Conservation (phyloP, 2,888 invertebrate species). For the Trachelus troglodyta region DNA sequence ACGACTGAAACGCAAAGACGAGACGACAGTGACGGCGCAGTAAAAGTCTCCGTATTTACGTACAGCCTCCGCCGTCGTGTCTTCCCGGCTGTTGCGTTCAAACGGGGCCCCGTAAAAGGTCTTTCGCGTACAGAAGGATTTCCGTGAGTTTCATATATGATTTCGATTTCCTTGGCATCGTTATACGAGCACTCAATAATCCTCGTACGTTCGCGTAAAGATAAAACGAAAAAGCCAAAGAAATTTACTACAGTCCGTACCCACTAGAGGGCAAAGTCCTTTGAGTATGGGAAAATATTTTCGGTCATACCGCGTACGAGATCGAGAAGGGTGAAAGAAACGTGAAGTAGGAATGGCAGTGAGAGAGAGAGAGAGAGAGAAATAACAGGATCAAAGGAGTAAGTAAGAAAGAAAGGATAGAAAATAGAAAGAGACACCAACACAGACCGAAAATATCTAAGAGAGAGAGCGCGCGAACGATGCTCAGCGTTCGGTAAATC, state of each 20-base stretch:
- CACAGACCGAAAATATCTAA: background rate
- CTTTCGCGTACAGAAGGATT: background rate
- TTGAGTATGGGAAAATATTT: background rate
- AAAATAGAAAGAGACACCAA: background rate
- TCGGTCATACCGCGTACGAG: background rate
- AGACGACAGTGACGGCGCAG: conserved; percentile 28
- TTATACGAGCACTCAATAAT: background rate
- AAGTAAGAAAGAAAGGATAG: background rate
- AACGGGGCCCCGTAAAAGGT: background rate
- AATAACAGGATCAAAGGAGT: conserved; percentile 2
- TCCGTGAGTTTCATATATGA: background rate
- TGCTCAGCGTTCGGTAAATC: conserved; percentile 50
- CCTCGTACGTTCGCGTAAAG: background rate
- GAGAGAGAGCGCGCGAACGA: conserved; percentile 17
- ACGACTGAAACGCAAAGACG: conserved; percentile 26
- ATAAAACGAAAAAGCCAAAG: background rate
- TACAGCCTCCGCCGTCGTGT: background rate
- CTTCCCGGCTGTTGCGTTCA: background rate
- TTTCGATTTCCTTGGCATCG: background rate
- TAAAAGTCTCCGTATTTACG: conserved; percentile 20
- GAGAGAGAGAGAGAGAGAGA: too few species aligned
- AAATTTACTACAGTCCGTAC: background rate
- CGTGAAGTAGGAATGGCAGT: background rate
- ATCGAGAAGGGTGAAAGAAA: conserved; percentile 11
- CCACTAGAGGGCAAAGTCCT: background rate